phyloP scores from a whole-genome alignment of 1,140 invertebrate genomes.

The Drosophila ananassae region DNA sequence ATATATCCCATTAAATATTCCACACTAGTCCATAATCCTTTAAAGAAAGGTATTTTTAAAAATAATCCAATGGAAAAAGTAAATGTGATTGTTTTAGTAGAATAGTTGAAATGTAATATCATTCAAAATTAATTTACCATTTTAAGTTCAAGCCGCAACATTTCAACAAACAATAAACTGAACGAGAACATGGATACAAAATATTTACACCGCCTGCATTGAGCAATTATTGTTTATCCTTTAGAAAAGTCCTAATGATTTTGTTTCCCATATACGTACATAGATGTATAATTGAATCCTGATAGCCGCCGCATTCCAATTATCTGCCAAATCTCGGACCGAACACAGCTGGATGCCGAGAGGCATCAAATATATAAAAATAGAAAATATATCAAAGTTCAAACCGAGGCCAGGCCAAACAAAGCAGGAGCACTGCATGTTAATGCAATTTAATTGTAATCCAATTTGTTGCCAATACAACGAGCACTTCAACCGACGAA shows the following conservation, averaged over 20 bases:
- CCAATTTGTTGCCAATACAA: conserved; percentile 72
- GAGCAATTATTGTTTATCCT: not conserved
- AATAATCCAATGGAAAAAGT: too few species aligned
- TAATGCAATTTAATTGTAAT: conserved; percentile 82
- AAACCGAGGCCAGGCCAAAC: conserved; percentile 64
- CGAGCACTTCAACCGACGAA: conserved; percentile 18
- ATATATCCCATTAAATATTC: too few species aligned
- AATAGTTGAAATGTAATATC: too few species aligned
- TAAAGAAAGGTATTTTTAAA: too few species aligned
- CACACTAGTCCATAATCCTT: too few species aligned
- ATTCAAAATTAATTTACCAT: not conserved
- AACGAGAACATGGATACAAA: not conserved
- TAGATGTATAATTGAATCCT: not conserved
- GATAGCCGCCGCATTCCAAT: conserved; percentile 33
- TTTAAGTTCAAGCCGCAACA: not conserved
- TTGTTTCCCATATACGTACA: conserved; percentile 17
- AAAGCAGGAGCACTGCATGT: conserved; percentile 56
- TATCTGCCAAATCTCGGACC: conserved; percentile 52
- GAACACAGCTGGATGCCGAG: conserved; percentile 60
- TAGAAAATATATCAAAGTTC: conserved; percentile 52
- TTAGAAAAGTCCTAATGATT: conserved; percentile 9
- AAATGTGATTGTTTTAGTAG: too few species aligned
- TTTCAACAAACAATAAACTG: not conserved
- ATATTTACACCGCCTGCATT: conserved; percentile 25
- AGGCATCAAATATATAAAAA: conserved; percentile 54